These are phyloP conservation scores for Amphipoea lucens DNA, from an alignment of 2,888 invertebrate species.

Conservation along the genomic window DNA sequence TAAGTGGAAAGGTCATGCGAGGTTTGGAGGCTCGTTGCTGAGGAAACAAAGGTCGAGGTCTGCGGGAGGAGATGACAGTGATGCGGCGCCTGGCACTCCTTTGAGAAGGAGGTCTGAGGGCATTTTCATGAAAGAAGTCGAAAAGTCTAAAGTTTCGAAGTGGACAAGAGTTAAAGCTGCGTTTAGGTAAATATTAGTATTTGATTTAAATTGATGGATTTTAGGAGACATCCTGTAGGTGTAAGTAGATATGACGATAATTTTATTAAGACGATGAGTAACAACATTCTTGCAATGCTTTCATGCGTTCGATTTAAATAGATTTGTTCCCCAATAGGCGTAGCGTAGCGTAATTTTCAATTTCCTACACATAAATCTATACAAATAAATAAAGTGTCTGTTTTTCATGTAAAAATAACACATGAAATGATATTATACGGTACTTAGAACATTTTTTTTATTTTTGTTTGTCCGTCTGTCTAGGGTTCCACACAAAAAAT, in stretches of 20 bases:
- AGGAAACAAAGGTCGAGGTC: slow-evolving; percentile 92
- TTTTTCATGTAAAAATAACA: too few relatives aligned
- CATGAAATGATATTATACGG: too few relatives aligned
- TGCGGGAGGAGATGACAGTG: slow-evolving; percentile 91
- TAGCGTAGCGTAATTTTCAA: too few relatives aligned
- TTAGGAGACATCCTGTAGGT: neutral
- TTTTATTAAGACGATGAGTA: neutral
- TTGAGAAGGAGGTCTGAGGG: slow-evolving; percentile 84
- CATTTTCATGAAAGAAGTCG: slow-evolving; percentile 84
- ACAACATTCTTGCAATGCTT: neutral
- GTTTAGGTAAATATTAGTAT: slow-evolving; percentile 91
- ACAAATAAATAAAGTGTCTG: too few relatives aligned
- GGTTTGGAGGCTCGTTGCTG: slow-evolving; percentile 87
- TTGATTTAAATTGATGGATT: neutral
- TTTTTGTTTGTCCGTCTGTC: too few relatives aligned
- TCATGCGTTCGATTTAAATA: too few relatives aligned
- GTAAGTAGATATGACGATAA: neutral
- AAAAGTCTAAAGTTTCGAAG: slow-evolving; percentile 93
- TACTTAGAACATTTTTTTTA: too few relatives aligned
- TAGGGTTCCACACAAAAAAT: neutral
- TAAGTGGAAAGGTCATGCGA: slow-evolving; percentile 87
- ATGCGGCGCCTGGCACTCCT: slow-evolving; percentile 81
- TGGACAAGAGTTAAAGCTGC: slow-evolving; percentile 97
- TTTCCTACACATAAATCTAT: neutral
- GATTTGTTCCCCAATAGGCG: neutral